Percentiles rank a stretch among this genome's conserved stretches.
phyloP scores from a whole-genome alignment of 1,140 invertebrate species.

The Ganaspis sp. region DNA sequence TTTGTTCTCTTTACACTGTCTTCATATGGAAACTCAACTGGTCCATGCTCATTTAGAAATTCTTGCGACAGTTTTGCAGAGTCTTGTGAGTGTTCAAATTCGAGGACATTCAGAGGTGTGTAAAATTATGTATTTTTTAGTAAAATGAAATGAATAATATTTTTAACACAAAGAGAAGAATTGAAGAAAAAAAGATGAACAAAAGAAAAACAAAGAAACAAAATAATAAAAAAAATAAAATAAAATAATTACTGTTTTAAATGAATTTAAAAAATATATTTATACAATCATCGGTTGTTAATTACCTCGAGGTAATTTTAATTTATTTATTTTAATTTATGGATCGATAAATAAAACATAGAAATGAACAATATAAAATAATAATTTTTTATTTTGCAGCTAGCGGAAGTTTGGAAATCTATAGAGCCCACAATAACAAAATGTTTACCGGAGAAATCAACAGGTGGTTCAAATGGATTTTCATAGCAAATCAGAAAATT shows the following conservation, averaged over 20 bases:
- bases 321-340: no score
- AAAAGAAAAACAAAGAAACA: no score
- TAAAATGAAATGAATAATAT: slow-evolving; percentile 24
- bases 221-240: no score
- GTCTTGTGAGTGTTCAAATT: slow-evolving; percentile 80
- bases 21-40: slow-evolving; percentile 85
- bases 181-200: slow-evolving; percentile 6
- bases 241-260: no score
- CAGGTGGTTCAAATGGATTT: slow-evolving; percentile 68
- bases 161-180: slow-evolving; percentile 25
- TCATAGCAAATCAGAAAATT: slow-evolving; percentile 50
- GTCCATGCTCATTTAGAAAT: slow-evolving; percentile 83
- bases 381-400: slow-evolving; percentile 67
- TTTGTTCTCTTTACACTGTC: slow-evolving; percentile 83
- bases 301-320: no score
- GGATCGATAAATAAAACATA: no score
- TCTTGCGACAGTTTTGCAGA: slow-evolving; percentile 80
- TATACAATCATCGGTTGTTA: no score
- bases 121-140: slow-evolving; percentile 51
- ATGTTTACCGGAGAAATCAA: slow-evolving; percentile 76
- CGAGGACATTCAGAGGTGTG: slow-evolving; percentile 81
- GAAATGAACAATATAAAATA: no score
- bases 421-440: slow-evolving; percentile 78
- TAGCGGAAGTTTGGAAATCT: slow-evolving; percentile 78
- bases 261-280: no score